Conservation (phyloP, 2,888 invertebrate genomes). For the Papilio elwesi region DNA sequence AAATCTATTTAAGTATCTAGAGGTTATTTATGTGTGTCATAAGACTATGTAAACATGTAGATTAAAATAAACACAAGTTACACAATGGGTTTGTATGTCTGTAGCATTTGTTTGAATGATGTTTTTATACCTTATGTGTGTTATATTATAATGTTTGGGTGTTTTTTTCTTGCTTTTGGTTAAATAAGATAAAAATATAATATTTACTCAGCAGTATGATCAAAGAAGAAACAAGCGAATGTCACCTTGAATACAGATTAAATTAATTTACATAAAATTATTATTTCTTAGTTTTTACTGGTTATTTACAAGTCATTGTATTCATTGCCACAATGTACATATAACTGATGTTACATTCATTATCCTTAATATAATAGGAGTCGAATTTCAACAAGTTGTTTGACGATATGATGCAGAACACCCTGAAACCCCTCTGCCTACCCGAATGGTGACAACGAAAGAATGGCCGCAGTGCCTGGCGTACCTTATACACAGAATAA, state of each 20-base stretch:
- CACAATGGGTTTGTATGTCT: too few relatives aligned
- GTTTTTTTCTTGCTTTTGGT: neutral
- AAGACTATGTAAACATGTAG: too few relatives aligned
- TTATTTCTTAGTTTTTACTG: neutral
- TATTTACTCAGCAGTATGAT: neutral
- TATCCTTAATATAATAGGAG: neutral
- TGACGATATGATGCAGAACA: too few relatives aligned
- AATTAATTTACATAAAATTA: neutral
- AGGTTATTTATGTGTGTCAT: too few relatives aligned
- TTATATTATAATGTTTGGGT: neutral
- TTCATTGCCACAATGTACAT: neutral
- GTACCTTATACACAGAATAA: too few relatives aligned
- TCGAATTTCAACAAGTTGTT: too few relatives aligned
- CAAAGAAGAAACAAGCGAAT: neutral
- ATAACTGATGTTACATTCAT: neutral
- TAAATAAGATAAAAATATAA: neutral
- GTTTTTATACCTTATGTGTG: neutral
- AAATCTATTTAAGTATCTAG: too few relatives aligned
- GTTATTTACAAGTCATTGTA: neutral
- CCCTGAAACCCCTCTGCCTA: too few relatives aligned
- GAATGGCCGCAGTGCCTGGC: too few relatives aligned
- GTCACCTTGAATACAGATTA: slow-evolving; percentile 13
- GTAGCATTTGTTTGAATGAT: too few relatives aligned
- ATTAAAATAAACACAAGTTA: too few relatives aligned
- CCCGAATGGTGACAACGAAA: too few relatives aligned